Evolutionary conservation across 2,888 invertebrate genomes (phyloP), one percentile per base, ranked within the genome.

Genomic region (Patella depressa): DNA sequence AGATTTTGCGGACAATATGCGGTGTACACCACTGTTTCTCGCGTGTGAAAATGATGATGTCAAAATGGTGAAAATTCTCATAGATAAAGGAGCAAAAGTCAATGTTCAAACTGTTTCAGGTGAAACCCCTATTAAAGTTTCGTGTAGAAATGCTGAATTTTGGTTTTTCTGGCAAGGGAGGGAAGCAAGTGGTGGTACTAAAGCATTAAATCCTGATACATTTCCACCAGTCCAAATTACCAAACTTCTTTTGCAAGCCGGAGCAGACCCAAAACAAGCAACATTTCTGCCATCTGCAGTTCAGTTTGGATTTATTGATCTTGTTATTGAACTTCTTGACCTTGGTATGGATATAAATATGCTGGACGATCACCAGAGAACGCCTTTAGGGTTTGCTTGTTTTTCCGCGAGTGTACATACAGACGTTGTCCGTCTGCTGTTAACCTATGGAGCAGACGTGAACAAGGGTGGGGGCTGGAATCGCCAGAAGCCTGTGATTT

Each of bases 321-420:
- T 86, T 15, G 87, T 88, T 7, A 82, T 83, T 75, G 87, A 88
- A 72, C 80, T 89, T 9, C 78, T 89, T 53, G 83, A 85, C 53
- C 80, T 87, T 15, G 88, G 88, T 4, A 89, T 89, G 89, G 86
- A 88, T 78, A 86, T 89, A 4, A 89, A 89, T 76, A 85, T 87
- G 85, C 78, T 88, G 75, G 89, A 89, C 80, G 87, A 88, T 77
- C 87, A 87, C 76, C 83, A 87, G 82, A 85, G 89, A 57, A 85
- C 86, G 4, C 88, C 89, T 11, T 81, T 89, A 11, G 89, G 89
- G 4, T 85, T 85, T 73, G 87, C 88, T 2, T 88, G 88, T 75
- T 86, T 87, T 0, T 81, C 85, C 2, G 83, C 83, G 29, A 84
- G 82, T 71, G 87, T 88, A n/a, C 81, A 85, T 57, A 78, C 83